Evolutionary conservation across 2,797 vertebrate species (phyloP).

Genomic region (Botia almorhae): DNA sequence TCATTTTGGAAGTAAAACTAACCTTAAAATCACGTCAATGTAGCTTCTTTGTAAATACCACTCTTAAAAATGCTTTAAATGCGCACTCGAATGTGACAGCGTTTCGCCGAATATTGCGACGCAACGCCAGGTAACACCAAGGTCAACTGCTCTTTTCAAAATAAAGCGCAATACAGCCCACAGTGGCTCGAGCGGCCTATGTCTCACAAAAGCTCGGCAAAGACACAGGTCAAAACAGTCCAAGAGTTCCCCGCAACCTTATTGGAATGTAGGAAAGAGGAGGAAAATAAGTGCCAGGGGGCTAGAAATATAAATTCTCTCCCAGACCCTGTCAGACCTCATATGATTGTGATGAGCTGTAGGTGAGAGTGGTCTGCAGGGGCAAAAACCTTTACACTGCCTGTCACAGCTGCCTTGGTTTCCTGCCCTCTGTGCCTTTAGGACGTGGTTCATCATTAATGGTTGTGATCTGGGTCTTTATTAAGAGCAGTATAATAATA

Average conservation of each 20-base stretch:
- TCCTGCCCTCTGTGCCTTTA: constrained; percentile 17
- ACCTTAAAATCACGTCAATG: not conserved
- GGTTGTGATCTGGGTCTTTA: not conserved
- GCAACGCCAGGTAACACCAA: constrained; percentile 3
- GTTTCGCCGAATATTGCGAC: constrained; percentile 12
- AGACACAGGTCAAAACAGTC: constrained; percentile 33
- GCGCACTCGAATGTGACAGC: not conserved
- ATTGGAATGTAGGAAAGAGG: constrained; percentile 21
- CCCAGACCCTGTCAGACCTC: constrained; percentile 24
- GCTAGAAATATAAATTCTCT: constrained; percentile 19
- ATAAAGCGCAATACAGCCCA: not conserved
- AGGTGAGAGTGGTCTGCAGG: constrained; percentile 30
- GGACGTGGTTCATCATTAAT: constrained; percentile 11
- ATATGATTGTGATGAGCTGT: constrained; percentile 33
- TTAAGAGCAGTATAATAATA: no score
- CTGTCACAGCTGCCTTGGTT: constrained; percentile 7
- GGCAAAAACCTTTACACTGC: constrained; percentile 24
- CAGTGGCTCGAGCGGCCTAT: not conserved
- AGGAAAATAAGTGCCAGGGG: constrained; percentile 31
- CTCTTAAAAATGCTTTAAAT: not conserved
- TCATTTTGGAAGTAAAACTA: not conserved
- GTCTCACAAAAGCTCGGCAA: constrained; percentile 5
- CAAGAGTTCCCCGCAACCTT: constrained; percentile 12
- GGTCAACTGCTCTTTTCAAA: constrained; percentile 19
- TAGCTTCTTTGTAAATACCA: not conserved